A percentile compares a stretch with the other conserved stretches of the same genome.
Conservation (phyloP, 1,140 invertebrate species). For the Trachymyrmex septentrionalis region DNA sequence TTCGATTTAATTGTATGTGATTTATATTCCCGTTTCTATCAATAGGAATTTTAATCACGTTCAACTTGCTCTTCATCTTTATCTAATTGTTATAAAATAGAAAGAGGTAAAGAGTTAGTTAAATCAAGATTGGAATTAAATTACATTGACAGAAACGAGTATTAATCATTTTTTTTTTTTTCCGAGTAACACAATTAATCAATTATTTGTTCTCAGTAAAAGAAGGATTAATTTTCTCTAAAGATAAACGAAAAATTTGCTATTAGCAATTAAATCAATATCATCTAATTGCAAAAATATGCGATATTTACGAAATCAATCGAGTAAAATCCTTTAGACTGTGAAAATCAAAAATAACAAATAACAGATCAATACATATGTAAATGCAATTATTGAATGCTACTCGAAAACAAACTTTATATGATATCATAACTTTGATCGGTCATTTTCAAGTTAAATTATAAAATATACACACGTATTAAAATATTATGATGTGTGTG, state of each 20-base stretch:
- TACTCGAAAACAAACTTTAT: background rate
- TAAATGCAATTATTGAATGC: background rate
- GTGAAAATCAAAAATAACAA: background rate
- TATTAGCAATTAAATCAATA: constrained; percentile 3
- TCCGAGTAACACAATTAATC: too few species aligned
- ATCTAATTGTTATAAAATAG: too few species aligned
- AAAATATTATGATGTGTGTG: background rate
- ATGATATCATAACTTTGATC: background rate
- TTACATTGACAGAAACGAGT: too few species aligned
- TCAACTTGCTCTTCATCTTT: too few species aligned
- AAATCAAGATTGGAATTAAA: too few species aligned
- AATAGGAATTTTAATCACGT: too few species aligned
- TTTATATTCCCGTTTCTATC: too few species aligned
- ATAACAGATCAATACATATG: background rate
- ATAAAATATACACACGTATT: background rate
- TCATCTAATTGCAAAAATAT: background rate
- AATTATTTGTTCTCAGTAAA: too few species aligned
- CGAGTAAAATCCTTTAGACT: background rate
- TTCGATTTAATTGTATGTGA: too few species aligned
- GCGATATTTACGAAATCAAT: background rate
- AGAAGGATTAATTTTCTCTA: background rate
- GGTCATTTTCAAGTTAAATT: background rate
- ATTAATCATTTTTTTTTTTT: too few species aligned
- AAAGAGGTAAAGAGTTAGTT: too few species aligned
- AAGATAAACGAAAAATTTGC: background rate